These are phyloP conservation scores for Neoniphon sammara DNA, from an alignment of 2,797 vertebrate species.

Conservation along the genomic window DNA sequence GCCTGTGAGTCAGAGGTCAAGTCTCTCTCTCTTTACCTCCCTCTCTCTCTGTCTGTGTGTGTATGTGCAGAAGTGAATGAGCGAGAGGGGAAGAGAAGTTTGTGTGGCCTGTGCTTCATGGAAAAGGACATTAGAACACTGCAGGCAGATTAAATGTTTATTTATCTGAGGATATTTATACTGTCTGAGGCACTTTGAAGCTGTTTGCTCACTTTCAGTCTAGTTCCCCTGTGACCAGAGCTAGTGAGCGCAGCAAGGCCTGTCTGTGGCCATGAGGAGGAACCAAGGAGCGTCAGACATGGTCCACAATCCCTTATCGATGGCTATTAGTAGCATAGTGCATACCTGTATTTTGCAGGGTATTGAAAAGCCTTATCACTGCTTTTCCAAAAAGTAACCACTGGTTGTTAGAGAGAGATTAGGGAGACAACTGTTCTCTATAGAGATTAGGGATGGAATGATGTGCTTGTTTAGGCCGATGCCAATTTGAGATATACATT, in stretches of 20 bases:
- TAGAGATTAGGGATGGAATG: no score
- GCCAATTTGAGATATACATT: no score
- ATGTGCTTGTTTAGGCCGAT: no score
- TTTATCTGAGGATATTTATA: slow-evolving; percentile 79
- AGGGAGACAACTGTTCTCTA: neutral
- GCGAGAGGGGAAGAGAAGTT: slow-evolving; percentile 36
- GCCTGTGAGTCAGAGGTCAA: slow-evolving; percentile 49
- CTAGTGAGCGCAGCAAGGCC: slow-evolving; percentile 26
- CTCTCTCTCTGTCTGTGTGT: slow-evolving; percentile 21
- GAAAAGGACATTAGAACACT: slow-evolving; percentile 69
- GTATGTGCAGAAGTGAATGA: slow-evolving; percentile 36
- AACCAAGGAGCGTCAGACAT: slow-evolving; percentile 46
- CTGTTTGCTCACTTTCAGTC: slow-evolving; percentile 71
- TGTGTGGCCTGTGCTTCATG: slow-evolving; percentile 55
- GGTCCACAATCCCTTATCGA: slow-evolving; percentile 16
- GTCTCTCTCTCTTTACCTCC: slow-evolving; percentile 11
- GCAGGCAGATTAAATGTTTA: slow-evolving; percentile 73
- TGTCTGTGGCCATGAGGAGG: slow-evolving; percentile 36
- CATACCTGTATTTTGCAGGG: neutral
- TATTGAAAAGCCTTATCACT: neutral
- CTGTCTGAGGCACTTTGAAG: slow-evolving; percentile 75
- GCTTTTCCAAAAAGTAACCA: neutral
- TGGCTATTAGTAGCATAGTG: neutral
- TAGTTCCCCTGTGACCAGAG: slow-evolving; percentile 48
- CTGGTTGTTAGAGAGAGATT: slow-evolving; percentile 17